Conservation (phyloP, 2,888 invertebrate genomes). For the Chrysolina oricalcia region DNA sequence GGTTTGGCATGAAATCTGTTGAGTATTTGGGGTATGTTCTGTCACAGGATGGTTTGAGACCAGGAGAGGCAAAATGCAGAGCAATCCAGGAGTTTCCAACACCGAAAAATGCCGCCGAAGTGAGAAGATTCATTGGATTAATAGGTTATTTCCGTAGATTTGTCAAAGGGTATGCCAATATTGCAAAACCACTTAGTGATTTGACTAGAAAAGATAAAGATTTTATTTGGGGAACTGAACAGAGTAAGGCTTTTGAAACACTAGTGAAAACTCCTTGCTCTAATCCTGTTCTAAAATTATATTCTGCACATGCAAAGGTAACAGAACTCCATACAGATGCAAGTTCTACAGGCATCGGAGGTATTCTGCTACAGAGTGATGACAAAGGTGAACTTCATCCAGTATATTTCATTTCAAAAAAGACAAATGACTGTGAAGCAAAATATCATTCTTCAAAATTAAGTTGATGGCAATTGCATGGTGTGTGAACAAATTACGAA, state of each 20-base stretch:
- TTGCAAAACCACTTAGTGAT: slow-evolving; percentile 20
- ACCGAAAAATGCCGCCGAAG: slow-evolving; percentile 41
- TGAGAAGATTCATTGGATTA: slow-evolving; percentile 46
- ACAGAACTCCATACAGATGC: slow-evolving; percentile 46
- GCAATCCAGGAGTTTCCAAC: slow-evolving; percentile 42
- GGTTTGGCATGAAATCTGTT: slow-evolving; percentile 48
- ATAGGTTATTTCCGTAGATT: slow-evolving; percentile 41
- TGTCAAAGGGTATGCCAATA: slow-evolving; percentile 29
- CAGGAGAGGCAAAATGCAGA: slow-evolving; percentile 36
- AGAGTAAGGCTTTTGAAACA: too few relatives aligned
- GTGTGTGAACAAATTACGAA: too few relatives aligned
- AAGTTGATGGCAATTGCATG: too few relatives aligned
- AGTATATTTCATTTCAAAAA: slow-evolving; percentile 56
- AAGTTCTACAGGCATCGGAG: too few relatives aligned
- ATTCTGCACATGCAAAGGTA: slow-evolving; percentile 33
- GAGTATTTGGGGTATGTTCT: slow-evolving; percentile 45
- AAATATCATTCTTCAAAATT: too few relatives aligned
- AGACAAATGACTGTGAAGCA: too few relatives aligned
- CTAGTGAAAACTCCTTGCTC: too few relatives aligned
- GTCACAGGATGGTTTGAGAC: slow-evolving; percentile 35
- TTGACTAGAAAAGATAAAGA: slow-evolving; percentile 43
- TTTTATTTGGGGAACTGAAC: slow-evolving; percentile 8
- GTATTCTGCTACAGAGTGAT: too few relatives aligned
- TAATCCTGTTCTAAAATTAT: slow-evolving; percentile 48
- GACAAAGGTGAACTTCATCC: too few relatives aligned